A percentile compares a stretch with the other conserved stretches of the same genome.
Conservation (phyloP, 2,888 invertebrate genomes). For the Lumbricus terrestris region DNA sequence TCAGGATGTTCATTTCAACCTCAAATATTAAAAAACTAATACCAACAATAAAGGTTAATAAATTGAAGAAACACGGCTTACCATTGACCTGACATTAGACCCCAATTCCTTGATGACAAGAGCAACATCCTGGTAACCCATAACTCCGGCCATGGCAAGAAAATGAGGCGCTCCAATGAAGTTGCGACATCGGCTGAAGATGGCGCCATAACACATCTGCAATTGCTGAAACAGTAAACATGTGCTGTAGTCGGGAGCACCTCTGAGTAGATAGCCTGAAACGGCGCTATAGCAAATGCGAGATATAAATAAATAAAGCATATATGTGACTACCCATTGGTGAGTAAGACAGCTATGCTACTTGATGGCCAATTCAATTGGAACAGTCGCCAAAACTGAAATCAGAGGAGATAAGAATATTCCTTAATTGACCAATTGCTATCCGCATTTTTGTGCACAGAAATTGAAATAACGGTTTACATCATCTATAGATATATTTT, state of each 20-base stretch:
- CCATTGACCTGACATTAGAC: conserved; percentile 82
- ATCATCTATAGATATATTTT: no score
- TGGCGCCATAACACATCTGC: conserved; percentile 61
- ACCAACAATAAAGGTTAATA: background rate
- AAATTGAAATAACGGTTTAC: no score
- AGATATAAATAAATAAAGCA: no score
- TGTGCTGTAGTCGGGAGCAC: no score
- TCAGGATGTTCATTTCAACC: background rate
- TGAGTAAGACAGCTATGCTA: background rate
- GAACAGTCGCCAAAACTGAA: no score
- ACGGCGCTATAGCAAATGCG: no score
- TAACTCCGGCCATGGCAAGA: conserved; percentile 82
- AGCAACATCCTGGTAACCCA: conserved; percentile 95
- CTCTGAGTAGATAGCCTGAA: no score
- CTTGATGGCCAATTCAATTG: no score
- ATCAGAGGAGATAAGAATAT: no score
- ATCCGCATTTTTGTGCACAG: no score
- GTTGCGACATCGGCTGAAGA: conserved; percentile 79
- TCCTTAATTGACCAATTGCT: no score
- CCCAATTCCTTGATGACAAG: conserved; percentile 91
- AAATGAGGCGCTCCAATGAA: conserved; percentile 93
- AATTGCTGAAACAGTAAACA: background rate
- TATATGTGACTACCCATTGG: no score
- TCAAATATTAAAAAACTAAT: background rate
- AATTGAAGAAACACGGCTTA: conserved; percentile 35